phyloP scores from a whole-genome alignment of 2,797 vertebrate genomes.

The Cetoscarus ocellatus region DNA sequence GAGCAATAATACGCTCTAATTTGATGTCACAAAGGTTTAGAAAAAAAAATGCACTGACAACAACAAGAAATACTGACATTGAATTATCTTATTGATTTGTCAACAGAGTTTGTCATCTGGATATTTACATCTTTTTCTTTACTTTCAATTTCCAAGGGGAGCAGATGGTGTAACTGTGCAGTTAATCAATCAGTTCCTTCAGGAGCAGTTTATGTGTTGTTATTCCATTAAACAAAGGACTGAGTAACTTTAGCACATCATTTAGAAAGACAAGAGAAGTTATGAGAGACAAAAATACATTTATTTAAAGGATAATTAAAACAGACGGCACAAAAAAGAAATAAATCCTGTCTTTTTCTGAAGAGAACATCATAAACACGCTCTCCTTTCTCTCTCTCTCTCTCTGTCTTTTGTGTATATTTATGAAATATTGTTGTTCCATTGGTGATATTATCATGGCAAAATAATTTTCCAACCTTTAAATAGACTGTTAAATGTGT shows the following conservation, averaged over 20 bases:
- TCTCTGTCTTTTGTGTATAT: too few relatives aligned
- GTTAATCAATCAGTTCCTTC: neutral
- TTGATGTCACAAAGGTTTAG: conserved; percentile 6
- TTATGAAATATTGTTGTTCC: too few relatives aligned
- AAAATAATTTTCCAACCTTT: too few relatives aligned
- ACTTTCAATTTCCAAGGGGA: neutral
- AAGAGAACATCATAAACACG: too few relatives aligned
- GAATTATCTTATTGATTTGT: neutral
- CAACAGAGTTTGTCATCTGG: neutral
- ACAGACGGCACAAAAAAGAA: too few relatives aligned
- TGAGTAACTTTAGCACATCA: neutral
- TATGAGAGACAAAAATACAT: too few relatives aligned
- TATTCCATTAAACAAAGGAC: neutral
- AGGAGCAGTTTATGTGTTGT: neutral
- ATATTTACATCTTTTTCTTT: neutral
- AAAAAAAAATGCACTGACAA: neutral
- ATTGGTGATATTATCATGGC: too few relatives aligned
- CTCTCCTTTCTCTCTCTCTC: too few relatives aligned
- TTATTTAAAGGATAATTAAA: too few relatives aligned
- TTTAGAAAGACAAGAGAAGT: neutral
- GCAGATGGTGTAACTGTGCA: neutral
- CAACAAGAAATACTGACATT: neutral
- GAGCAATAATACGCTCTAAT: neutral
- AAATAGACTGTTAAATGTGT: too few relatives aligned
- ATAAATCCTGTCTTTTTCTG: too few relatives aligned